A percentile compares a stretch with the other conserved stretches of the same genome.
Conservation (phyloP, 1,140 invertebrate species). For the Diabrotica undecimpunctata region DNA sequence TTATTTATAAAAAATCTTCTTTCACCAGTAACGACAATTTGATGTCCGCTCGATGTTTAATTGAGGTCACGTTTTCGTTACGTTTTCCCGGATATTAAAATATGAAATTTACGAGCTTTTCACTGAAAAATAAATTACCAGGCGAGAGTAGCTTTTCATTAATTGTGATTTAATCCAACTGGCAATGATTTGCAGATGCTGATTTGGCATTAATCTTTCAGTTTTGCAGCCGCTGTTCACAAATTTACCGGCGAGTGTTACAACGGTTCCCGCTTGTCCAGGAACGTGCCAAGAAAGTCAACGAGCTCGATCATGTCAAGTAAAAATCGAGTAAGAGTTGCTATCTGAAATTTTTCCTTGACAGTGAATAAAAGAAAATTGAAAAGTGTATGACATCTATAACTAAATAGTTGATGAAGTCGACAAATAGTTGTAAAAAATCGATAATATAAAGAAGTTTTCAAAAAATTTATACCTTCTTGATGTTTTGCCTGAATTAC, state of each 20-base stretch:
- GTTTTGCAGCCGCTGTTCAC: not conserved
- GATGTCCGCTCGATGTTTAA: not conserved
- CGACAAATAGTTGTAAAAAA: too few relatives aligned
- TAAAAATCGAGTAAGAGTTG: not conserved
- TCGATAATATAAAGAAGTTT: too few relatives aligned
- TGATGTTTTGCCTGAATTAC: too few relatives aligned
- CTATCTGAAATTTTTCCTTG: too few relatives aligned
- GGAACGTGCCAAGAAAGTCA: not conserved
- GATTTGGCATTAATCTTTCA: constrained; percentile 2
- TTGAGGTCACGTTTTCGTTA: not conserved
- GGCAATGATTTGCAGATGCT: constrained; percentile 1
- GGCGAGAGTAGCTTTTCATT: not conserved
- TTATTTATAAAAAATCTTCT: too few relatives aligned
- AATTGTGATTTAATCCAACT: constrained; percentile 1
- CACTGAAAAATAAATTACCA: not conserved
- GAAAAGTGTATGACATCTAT: too few relatives aligned
- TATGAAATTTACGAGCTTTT: not conserved
- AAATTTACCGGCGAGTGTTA: not conserved
- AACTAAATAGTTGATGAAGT: too few relatives aligned
- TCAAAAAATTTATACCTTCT: too few relatives aligned
- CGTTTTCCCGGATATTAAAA: not conserved
- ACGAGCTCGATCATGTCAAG: not conserved
- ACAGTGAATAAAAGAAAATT: too few relatives aligned
- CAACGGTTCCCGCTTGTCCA: not conserved
- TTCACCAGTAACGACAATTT: too few relatives aligned